A percentile compares a stretch with the other conserved stretches of the same genome.
phyloP scores from a whole-genome alignment of 1,140 invertebrate genomes.

The Drosophila pandora region DNA sequence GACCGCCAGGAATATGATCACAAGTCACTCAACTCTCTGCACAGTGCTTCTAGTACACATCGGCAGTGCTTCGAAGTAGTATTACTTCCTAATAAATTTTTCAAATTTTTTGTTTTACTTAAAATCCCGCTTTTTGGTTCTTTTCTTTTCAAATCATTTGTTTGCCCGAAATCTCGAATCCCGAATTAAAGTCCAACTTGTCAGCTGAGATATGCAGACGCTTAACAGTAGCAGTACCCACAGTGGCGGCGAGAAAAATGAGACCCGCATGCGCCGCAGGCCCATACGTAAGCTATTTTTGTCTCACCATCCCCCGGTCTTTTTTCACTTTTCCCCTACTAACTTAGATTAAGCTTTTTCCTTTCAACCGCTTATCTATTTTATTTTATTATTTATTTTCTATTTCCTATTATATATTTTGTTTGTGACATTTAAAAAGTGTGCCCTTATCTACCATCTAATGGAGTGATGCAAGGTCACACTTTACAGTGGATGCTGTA shows the following conservation, averaged over 20 bases:
- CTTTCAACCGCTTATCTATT: neutral
- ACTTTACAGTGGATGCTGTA: neutral
- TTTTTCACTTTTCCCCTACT: constrained; percentile 1
- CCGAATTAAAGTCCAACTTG: constrained; percentile 22
- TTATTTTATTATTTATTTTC: neutral
- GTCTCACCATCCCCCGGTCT: constrained; percentile 14
- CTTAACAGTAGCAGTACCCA: constrained; percentile 47
- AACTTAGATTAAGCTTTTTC: neutral
- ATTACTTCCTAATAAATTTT: neutral
- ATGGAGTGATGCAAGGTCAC: neutral
- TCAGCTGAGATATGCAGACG: constrained; percentile 60
- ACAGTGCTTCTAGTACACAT: constrained; percentile 8
- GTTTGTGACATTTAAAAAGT: neutral
- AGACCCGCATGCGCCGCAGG: constrained; percentile 69
- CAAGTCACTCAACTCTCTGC: no score
- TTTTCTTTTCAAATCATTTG: constrained; percentile 58
- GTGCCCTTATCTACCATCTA: neutral
- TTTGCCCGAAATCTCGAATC: constrained; percentile 47
- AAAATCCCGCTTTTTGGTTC: constrained; percentile 56
- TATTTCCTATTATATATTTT: neutral
- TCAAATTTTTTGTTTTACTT: constrained; percentile 24
- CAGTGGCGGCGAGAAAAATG: constrained; percentile 73
- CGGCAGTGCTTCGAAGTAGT: no score
- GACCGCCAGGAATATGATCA: no score
- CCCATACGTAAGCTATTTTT: constrained; percentile 80